Conservation (phyloP, 1,140 invertebrate genomes). For the Trypoxylus dichotomus region DNA sequence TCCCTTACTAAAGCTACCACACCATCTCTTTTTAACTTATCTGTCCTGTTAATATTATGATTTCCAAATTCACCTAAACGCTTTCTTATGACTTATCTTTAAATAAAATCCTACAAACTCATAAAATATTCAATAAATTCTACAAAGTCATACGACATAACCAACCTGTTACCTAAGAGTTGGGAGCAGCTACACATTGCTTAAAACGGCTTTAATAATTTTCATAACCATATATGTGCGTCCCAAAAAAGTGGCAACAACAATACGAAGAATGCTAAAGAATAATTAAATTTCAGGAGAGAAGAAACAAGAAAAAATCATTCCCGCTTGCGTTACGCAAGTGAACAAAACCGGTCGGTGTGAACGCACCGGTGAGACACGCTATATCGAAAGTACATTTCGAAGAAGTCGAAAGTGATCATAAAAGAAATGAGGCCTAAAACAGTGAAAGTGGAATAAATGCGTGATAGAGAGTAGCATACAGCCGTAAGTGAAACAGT, state of each 20-base stretch:
- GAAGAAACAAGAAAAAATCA: background rate
- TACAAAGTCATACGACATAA: too few relatives aligned
- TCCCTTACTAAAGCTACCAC: too few relatives aligned
- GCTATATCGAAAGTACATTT: conserved; percentile 25
- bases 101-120: too few relatives aligned
- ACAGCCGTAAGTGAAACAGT: background rate
- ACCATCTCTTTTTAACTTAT: too few relatives aligned
- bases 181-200: too few relatives aligned
- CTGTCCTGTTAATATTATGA: too few relatives aligned
- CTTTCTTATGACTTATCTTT: too few relatives aligned
- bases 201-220: too few relatives aligned
- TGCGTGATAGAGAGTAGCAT: background rate
- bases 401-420: conserved; percentile 26
- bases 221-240: background rate
- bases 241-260: background rate
- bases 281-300: background rate
- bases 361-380: background rate
- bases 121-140: too few relatives aligned
- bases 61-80: too few relatives aligned
- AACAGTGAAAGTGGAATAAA: conserved; percentile 30
- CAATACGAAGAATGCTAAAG: background rate
- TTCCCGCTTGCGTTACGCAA: conserved; percentile 3
- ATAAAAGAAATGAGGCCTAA: conserved; percentile 28
- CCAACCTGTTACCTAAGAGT: too few relatives aligned
- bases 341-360: background rate